Percentiles rank a stretch among this genome's conserved stretches.
phyloP scores from a whole-genome alignment of 2,113 vertebrate genomes.

The Cyanoderma ruficeps region DNA sequence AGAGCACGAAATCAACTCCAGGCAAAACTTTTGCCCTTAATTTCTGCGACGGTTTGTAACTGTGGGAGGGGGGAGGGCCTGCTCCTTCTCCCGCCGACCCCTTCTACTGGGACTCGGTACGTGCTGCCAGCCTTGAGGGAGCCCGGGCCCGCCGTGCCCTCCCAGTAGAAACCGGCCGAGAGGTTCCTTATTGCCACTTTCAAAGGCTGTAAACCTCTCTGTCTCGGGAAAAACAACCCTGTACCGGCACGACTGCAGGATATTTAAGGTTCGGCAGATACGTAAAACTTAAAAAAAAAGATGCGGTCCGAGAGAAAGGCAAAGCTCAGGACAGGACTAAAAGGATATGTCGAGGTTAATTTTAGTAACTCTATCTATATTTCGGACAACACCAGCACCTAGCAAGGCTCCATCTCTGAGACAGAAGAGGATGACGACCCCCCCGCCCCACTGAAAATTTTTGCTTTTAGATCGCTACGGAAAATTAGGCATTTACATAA shows the following conservation, averaged over 20 bases:
- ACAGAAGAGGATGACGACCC: neutral
- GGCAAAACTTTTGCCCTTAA: conserved; percentile 23
- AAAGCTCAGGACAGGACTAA: neutral
- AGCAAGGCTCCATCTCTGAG: neutral
- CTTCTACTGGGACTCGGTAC: neutral
- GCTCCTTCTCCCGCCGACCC: neutral
- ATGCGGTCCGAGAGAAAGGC: neutral
- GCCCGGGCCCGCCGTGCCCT: too few species aligned
- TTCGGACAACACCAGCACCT: neutral
- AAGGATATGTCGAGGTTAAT: neutral
- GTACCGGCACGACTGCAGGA: neutral
- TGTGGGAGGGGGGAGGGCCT: neutral
- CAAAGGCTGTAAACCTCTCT: neutral
- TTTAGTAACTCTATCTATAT: neutral
- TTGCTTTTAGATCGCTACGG: neutral
- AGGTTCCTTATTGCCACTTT: neutral
- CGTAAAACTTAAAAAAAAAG: fast-evolving
- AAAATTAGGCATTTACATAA: neutral
- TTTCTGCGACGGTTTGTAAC: neutral
- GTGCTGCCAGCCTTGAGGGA: neutral
- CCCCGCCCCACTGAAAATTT: neutral
- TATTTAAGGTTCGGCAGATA: neutral
- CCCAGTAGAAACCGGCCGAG: neutral
- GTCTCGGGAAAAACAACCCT: neutral
- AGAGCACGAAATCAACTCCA: neutral